Evolutionary conservation across 2,888 invertebrate genomes (phyloP), one percentile per base, ranked within the genome.

Genomic region (Cacoxenus indagator): DNA sequence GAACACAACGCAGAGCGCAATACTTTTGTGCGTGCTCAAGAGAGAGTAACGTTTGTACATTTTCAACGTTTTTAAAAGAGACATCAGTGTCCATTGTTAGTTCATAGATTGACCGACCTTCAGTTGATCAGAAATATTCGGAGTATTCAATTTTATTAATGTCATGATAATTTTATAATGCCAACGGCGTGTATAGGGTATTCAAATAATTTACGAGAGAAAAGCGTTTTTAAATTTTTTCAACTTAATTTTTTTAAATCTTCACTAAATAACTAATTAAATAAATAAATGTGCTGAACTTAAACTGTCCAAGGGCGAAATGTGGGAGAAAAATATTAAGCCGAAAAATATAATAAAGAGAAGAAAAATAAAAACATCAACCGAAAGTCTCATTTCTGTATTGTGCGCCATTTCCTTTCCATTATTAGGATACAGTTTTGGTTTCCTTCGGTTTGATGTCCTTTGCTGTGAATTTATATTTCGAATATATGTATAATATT

Each of bases 391-490:
- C 59, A 26, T 59, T 59, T 29, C 19, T 62, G 66, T 59, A 84
- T 86, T 85, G 82, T 84, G 76, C 83, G 84, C 85, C 84, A 84
- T 85, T 85, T 85, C 85, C 85, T 84, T 81, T 84, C 78, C 77
- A 82, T 85, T 86, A 85, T 85, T 86, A 85, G 75, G 71, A 67
- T 71, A 68, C 67, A 59, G 43, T 51, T 54, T 45, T 45, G 66
- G 24, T 66, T 66, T 62, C 67, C 51, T 67, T 31, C 46, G 48
- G 43, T 51, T 51, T 37, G 17, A 6, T 48, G 17, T 51, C 51
- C 22, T 37, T 14, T 37, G 37, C 43, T 69, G 24, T 55, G 65
- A 66, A 70, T 77, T 76, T 75, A 70, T 57, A 57, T 57, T 57
- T 57, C 29, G 17, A 57, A 57, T 57, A 57, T 57, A 57, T n/a